Evolutionary conservation across 1,140 invertebrate genomes (phyloP).

Genomic region (Microvelia longipes): DNA sequence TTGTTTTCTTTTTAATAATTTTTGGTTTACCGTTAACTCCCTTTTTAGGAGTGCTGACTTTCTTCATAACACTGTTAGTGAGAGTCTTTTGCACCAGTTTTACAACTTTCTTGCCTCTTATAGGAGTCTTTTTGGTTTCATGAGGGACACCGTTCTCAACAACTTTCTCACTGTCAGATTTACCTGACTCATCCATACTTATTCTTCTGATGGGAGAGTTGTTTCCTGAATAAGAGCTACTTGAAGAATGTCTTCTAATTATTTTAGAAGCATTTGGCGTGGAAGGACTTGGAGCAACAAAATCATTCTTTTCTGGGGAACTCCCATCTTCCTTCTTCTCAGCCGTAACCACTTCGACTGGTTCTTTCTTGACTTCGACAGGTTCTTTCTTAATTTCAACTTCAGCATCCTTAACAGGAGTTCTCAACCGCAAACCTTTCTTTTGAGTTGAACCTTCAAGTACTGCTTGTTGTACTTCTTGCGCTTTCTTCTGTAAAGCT

Average conservation of each 20-base stretch:
- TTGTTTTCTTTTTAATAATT: not conserved
- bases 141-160: not conserved
- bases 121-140: not conserved
- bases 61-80: not conserved
- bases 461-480: slow-evolving; percentile 39
- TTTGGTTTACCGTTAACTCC: not conserved
- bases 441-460: slow-evolving; percentile 24
- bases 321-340: not conserved
- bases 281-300: slow-evolving; percentile 26
- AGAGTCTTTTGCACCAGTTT: not conserved
- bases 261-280: slow-evolving; percentile 59
- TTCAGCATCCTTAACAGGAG: not conserved
- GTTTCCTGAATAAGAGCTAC: slow-evolving; percentile 57
- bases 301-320: too few species aligned
- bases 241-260: slow-evolving; percentile 54
- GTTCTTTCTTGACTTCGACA: not conserved
- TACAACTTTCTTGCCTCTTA: not conserved
- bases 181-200: slow-evolving; percentile 3
- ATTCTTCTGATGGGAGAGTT: slow-evolving; percentile 30
- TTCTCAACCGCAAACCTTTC: not conserved
- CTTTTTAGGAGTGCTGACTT: not conserved
- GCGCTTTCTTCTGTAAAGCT: slow-evolving; percentile 26
- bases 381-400: not conserved
- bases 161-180: slow-evolving; percentile 2
- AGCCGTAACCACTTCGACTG: not conserved